These are phyloP conservation scores for Tachysurus vachellii DNA, from an alignment of 2,113 vertebrate genomes.

Conservation along the genomic window DNA sequence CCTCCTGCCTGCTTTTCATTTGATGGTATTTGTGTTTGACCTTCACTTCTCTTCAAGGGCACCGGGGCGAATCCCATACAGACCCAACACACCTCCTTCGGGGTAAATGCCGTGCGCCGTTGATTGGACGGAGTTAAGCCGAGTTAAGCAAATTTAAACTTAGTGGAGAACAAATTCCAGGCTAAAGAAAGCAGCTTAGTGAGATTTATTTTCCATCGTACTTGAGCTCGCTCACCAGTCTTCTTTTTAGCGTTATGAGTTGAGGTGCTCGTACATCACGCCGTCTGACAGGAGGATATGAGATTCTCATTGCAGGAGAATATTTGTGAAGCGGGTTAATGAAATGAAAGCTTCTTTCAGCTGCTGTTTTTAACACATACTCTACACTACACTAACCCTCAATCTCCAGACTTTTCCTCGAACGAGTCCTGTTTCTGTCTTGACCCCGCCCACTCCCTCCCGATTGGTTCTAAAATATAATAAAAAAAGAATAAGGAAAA, in stretches of 20 bases:
- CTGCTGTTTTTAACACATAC: background rate
- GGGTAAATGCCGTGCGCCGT: background rate
- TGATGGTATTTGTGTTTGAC: constrained; percentile 47
- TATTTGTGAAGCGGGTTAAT: background rate
- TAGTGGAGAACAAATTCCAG: background rate
- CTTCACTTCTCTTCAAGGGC: constrained; percentile 33
- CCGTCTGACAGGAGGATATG: background rate
- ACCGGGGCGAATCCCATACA: constrained; percentile 1
- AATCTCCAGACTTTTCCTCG: background rate
- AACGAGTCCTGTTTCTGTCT: background rate
- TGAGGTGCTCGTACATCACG: background rate
- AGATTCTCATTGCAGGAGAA: background rate
- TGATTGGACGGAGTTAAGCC: background rate
- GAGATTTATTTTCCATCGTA: background rate
- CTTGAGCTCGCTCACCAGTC: no score
- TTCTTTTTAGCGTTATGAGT: background rate
- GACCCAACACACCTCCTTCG: background rate
- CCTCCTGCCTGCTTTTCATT: constrained; percentile 35
- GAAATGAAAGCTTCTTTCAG: background rate
- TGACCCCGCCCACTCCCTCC: background rate
- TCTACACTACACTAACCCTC: no score
- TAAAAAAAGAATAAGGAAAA: background rate
- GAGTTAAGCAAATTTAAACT: background rate
- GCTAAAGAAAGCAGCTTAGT: background rate
- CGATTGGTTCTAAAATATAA: background rate